phyloP scores from a whole-genome alignment of 1,140 invertebrate genomes.

The Drosophila ambigua region DNA sequence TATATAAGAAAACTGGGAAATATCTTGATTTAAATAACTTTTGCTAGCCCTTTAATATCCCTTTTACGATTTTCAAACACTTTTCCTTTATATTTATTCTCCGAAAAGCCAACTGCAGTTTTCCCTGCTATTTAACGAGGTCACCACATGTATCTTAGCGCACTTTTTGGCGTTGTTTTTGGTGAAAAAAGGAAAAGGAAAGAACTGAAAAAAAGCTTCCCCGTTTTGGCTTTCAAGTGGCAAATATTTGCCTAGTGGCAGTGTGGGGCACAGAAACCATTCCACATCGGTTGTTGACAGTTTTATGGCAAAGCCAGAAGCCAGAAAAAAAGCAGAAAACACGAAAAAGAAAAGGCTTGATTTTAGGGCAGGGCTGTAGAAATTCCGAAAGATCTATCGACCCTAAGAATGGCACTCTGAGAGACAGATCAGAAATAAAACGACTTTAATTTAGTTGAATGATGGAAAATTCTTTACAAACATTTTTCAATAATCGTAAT shows the following conservation, averaged over 20 bases:
- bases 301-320: slow-evolving; percentile 49
- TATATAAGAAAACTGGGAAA: background rate
- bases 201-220: slow-evolving; percentile 5
- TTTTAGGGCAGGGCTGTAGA: slow-evolving; percentile 16
- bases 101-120: background rate
- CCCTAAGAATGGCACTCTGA: too few species aligned
- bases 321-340: slow-evolving; percentile 3
- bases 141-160: slow-evolving; percentile 68
- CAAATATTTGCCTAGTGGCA: slow-evolving; percentile 60
- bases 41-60: background rate
- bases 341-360: background rate
- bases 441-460: too few species aligned
- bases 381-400: background rate
- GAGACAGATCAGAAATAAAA: too few species aligned
- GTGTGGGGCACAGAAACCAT: background rate
- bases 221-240: slow-evolving; percentile 32
- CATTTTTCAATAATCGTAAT: too few species aligned
- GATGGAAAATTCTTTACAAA: too few species aligned
- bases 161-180: slow-evolving; percentile 35
- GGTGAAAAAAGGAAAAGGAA: slow-evolving; percentile 2
- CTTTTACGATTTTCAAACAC: too few species aligned
- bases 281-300: slow-evolving; percentile 46
- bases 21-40: background rate
- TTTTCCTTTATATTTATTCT: background rate
- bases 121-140: slow-evolving; percentile 38